Evolutionary conservation across 2,888 invertebrate species (phyloP).

Genomic region (Dromius quadrimaculatus): DNA sequence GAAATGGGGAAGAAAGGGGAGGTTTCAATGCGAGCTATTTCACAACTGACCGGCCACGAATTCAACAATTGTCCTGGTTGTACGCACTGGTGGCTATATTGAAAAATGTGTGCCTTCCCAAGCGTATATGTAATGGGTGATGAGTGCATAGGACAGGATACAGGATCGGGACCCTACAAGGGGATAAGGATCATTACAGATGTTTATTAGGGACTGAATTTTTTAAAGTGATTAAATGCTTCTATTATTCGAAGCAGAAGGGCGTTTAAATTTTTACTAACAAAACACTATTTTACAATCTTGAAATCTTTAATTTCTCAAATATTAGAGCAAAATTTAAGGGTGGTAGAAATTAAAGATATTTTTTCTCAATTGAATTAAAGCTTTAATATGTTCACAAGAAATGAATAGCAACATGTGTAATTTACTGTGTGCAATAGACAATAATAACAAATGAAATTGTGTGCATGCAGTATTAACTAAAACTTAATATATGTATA

Average conservation of each 20-base stretch:
- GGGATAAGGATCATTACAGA: slow-evolving; percentile 23
- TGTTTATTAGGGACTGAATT: slow-evolving; percentile 26
- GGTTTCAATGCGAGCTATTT: slow-evolving; percentile 70
- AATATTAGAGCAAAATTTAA: too few species aligned
- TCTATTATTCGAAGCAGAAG: background rate
- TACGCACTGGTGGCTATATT: slow-evolving; percentile 76
- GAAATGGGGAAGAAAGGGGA: slow-evolving; percentile 12
- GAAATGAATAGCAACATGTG: too few species aligned
- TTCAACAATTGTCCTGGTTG: slow-evolving; percentile 65
- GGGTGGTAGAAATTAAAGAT: too few species aligned
- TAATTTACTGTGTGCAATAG: too few species aligned
- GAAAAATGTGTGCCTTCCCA: slow-evolving; percentile 59
- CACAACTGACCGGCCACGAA: slow-evolving; percentile 76
- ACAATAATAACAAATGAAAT: too few species aligned
- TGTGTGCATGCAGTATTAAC: too few species aligned
- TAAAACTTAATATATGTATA: too few species aligned
- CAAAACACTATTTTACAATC: too few species aligned
- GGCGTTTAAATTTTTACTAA: background rate
- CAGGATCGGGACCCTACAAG: background rate
- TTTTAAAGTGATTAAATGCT: slow-evolving; percentile 23
- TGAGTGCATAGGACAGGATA: slow-evolving; percentile 21
- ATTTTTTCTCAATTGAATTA: too few species aligned
- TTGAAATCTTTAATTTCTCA: too few species aligned
- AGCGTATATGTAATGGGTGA: slow-evolving; percentile 41
- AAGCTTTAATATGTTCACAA: too few species aligned